Evolutionary conservation across 1,140 invertebrate species (phyloP).

Genomic region (Drosophila cardini): DNA sequence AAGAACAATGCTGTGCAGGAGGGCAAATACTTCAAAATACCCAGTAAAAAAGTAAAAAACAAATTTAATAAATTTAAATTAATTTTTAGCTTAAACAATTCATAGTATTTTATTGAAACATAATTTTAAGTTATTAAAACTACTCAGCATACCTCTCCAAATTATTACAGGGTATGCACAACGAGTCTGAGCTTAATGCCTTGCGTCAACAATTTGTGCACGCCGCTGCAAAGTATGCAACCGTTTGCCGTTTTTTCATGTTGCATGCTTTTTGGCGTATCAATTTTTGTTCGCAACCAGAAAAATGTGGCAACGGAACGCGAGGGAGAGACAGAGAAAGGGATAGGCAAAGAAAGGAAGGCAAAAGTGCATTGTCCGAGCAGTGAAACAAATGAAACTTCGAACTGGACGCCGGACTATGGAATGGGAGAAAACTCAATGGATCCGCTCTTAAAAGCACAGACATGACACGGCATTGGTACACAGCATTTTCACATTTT

Average conservation of each 20-base stretch:
- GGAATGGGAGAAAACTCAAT: background rate
- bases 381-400: constrained; percentile 49
- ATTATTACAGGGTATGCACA: constrained; percentile 23
- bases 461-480: constrained; percentile 69
- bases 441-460: constrained; percentile 35
- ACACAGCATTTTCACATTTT: constrained; percentile 44
- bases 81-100: no score
- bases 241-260: constrained; percentile 47
- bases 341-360: background rate
- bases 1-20: background rate
- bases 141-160: background rate
- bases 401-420: constrained; percentile 20
- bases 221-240: constrained; percentile 63
- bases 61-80: background rate
- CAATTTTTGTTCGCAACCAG: constrained; percentile 65
- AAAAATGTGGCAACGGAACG: background rate
- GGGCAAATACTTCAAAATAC: background rate
- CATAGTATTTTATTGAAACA: background rate
- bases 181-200: constrained; percentile 59
- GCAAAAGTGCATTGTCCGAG: constrained; percentile 73
- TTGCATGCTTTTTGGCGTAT: constrained; percentile 67
- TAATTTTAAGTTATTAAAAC: background rate
- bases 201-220: constrained; percentile 76
- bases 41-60: background rate
- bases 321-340: background rate